phyloP scores from a whole-genome alignment of 2,888 invertebrate species.

The Rhorus exstirpatorius region DNA sequence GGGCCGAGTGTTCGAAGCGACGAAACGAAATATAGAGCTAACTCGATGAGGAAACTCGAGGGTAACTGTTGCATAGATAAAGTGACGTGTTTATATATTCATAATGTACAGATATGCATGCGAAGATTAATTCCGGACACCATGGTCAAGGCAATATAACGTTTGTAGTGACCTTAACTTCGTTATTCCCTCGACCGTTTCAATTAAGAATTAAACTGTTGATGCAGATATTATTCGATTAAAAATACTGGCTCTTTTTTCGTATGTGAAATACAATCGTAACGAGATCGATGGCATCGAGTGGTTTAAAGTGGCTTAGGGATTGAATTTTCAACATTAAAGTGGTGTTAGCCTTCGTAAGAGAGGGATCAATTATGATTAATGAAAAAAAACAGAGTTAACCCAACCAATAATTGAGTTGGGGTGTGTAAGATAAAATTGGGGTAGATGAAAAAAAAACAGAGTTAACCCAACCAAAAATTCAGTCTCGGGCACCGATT shows the following conservation, averaged over 20 bases:
- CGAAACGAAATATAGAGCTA: constrained; percentile 42
- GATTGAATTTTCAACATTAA: no score
- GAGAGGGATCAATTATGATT: no score
- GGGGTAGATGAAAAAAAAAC: no score
- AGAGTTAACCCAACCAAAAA: no score
- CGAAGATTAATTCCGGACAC: background rate
- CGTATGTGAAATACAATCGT: background rate
- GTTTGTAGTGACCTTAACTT: constrained; percentile 29
- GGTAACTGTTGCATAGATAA: constrained; percentile 54
- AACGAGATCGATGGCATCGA: no score
- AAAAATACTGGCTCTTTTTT: constrained; percentile 10
- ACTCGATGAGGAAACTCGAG: constrained; percentile 48
- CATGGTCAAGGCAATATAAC: background rate
- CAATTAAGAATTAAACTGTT: constrained; percentile 27
- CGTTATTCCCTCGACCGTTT: constrained; percentile 33
- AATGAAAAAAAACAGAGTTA: no score
- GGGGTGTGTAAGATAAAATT: no score
- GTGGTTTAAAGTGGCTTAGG: no score
- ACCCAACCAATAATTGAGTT: no score
- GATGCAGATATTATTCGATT: constrained; percentile 9
- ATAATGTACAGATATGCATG: constrained; percentile 13
- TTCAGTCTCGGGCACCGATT: no score
- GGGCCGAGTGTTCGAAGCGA: constrained; percentile 20
- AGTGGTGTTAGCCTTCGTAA: no score
- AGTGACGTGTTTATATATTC: constrained; percentile 2